phyloP scores from a whole-genome alignment of 1,140 invertebrate genomes.

The Phenacoccus solenopsis region DNA sequence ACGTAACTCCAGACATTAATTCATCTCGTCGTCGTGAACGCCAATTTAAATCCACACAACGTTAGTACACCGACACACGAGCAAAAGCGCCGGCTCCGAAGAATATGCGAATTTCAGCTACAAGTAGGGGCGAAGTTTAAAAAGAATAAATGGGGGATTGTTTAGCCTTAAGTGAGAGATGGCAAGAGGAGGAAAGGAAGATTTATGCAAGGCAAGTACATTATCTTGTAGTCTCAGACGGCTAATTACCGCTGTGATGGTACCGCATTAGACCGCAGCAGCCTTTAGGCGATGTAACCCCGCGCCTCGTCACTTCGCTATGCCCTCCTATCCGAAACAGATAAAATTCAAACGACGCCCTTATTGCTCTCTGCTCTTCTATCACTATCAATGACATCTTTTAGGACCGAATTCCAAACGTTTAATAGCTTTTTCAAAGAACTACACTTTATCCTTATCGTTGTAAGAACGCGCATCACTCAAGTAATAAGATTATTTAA shows the following conservation, averaged over 20 bases:
- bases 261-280: slow-evolving; percentile 16
- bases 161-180: slow-evolving; percentile 17
- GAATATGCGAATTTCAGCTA: slow-evolving; percentile 9
- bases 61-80: background rate
- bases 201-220: slow-evolving; percentile 40
- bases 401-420: slow-evolving; percentile 13
- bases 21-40: background rate
- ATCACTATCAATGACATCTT: slow-evolving; percentile 16
- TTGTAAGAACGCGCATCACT: background rate
- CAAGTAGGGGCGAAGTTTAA: slow-evolving; percentile 10
- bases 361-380: slow-evolving; percentile 16
- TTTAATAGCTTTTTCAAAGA: slow-evolving; percentile 17
- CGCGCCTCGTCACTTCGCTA: background rate
- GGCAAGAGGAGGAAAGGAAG: slow-evolving; percentile 27
- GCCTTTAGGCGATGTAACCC: slow-evolving; percentile 11
- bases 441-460: slow-evolving; percentile 7
- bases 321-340: slow-evolving; percentile 3
- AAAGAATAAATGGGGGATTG: slow-evolving; percentile 17
- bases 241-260: slow-evolving; percentile 34
- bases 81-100: background rate
- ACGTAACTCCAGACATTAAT: too few species aligned
- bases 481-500: background rate
- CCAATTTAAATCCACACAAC: background rate
- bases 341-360: slow-evolving; percentile 16
- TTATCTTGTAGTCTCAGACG: slow-evolving; percentile 41